Percentiles rank a stretch among this genome's conserved stretches.
Conservation (phyloP, 2,797 vertebrate genomes). For the Channa striata region DNA sequence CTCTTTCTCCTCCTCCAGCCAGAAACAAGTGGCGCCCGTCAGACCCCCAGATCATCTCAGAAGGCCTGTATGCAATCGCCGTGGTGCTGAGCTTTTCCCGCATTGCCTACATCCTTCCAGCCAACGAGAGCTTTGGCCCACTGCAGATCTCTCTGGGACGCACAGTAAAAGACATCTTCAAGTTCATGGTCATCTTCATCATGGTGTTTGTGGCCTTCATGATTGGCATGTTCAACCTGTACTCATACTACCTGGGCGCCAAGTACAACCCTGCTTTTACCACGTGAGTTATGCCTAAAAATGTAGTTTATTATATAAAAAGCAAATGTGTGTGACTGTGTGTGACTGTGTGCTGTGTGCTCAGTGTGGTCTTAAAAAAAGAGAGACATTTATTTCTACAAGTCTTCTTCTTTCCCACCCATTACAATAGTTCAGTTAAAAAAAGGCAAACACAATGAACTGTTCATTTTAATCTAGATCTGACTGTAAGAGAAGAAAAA, state of each 20-base stretch:
- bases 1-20: constrained; percentile 80
- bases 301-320: background rate
- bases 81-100: constrained; percentile 98
- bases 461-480: background rate
- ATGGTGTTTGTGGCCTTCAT: constrained; percentile 99
- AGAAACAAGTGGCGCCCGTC: constrained; percentile 98
- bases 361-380: background rate
- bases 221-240: constrained; percentile 99
- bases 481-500: background rate
- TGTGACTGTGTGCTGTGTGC: constrained; percentile 17
- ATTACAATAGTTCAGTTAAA: too few relatives aligned
- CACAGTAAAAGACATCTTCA: constrained; percentile 99
- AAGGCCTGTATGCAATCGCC: constrained; percentile 95
- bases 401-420: background rate
- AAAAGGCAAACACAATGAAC: too few relatives aligned
- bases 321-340: constrained; percentile 12
- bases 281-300: constrained; percentile 88
- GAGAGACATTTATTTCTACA: background rate
- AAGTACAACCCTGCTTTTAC: constrained; percentile 98
- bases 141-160: constrained; percentile 97
- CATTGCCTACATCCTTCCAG: constrained; percentile 97
- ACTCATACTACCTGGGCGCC: constrained; percentile 97
- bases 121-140: constrained; percentile 97
- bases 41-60: constrained; percentile 98
- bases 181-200: constrained; percentile 99